A percentile compares a stretch with the other conserved stretches of the same genome.
Evolutionary conservation across 2,888 invertebrate genomes (phyloP).

Genomic region (Oligia strigilis): DNA sequence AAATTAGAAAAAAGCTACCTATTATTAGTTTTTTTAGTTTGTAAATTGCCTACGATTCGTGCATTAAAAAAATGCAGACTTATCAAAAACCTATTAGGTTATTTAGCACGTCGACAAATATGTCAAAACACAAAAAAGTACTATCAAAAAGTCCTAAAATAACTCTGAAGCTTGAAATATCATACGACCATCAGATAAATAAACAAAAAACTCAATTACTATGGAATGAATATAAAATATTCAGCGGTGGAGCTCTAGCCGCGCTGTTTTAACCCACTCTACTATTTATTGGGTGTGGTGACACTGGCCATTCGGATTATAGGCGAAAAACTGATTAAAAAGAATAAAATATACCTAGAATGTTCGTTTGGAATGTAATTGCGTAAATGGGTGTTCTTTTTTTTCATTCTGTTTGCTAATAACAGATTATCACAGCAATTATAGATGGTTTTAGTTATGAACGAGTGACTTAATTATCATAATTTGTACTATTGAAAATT

Average conservation of each 20-base stretch:
- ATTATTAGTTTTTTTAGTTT: background rate
- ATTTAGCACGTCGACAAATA: background rate
- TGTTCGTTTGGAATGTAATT: conserved; percentile 32
- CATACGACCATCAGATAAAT: conserved; percentile 52
- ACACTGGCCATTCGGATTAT: conserved; percentile 58
- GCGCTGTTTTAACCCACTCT: conserved; percentile 55
- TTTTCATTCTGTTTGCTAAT: background rate
- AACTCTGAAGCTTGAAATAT: conserved; percentile 45
- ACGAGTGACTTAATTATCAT: background rate
- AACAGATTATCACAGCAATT: background rate
- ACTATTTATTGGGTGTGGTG: conserved; percentile 66
- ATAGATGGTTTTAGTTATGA: background rate
- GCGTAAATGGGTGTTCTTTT: background rate
- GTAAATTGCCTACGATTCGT: background rate
- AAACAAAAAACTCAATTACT: conserved; percentile 69
- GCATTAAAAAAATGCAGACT: background rate
- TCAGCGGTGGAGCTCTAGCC: conserved; percentile 57
- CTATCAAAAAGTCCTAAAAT: conserved; percentile 39
- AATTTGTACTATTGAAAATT: background rate
- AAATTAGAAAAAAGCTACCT: no score
- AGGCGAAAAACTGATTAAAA: conserved; percentile 50
- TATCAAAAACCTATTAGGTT: background rate
- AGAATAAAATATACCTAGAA: conserved; percentile 27
- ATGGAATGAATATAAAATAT: conserved; percentile 71
- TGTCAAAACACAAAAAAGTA: conserved; percentile 12